Conservation (phyloP, 2,888 invertebrate genomes). For the Cepaea hortensis region DNA sequence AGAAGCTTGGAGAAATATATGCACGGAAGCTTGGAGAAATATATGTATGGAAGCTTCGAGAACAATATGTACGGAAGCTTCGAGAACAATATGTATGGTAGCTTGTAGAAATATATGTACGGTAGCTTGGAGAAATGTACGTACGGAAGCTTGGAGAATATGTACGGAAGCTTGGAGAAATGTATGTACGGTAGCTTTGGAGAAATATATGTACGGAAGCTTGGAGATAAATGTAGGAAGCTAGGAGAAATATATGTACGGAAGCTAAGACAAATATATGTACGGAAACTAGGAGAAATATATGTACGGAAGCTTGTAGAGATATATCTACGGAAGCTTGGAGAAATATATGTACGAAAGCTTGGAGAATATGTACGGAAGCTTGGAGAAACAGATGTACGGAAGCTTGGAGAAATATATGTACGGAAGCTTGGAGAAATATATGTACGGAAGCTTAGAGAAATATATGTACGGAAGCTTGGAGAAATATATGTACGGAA, state of each 20-base stretch:
- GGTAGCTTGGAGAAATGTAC: not conserved
- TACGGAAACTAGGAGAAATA: not conserved
- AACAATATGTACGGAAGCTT: too few species aligned
- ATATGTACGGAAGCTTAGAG: not conserved
- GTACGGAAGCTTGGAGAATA: not conserved
- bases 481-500: not conserved
- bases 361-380: not conserved
- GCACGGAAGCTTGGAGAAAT: not conserved
- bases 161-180: not conserved
- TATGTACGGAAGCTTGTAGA: not conserved
- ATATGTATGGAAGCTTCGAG: not conserved
- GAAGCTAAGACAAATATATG: not conserved
- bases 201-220: too few species aligned
- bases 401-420: not conserved
- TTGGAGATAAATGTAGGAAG: not conserved
- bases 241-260: not conserved
- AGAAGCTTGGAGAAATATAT: not conserved
- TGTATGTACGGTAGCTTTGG: too few species aligned
- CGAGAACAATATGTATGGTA: not conserved
- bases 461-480: not conserved
- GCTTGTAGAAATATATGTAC: not conserved
- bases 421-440: not conserved
- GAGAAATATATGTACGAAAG: too few species aligned
- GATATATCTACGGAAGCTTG: too few species aligned
- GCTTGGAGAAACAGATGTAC: not conserved